Evolutionary conservation across 2,113 vertebrate species (phyloP).

Genomic region (Siniperca chuatsi): DNA sequence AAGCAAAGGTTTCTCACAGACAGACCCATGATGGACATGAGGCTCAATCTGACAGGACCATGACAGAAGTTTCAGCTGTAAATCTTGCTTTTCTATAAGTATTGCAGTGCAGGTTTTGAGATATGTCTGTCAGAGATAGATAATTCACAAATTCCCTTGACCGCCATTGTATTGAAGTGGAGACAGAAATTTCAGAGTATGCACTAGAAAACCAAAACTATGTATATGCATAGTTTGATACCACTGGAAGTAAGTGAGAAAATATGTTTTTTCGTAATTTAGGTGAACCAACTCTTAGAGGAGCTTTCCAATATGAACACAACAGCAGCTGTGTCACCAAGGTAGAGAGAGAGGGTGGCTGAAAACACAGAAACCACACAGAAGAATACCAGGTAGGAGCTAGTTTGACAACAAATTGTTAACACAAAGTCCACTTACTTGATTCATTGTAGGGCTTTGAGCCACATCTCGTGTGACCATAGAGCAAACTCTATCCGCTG

Average conservation of each 20-base stretch:
- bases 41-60: background rate
- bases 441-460: too few relatives aligned
- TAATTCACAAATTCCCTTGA: background rate
- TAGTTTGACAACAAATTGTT: background rate
- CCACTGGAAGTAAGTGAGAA: too few relatives aligned
- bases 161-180: background rate
- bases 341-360: too few relatives aligned
- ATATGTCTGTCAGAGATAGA: too few relatives aligned
- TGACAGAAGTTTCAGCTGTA: background rate
- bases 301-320: too few relatives aligned
- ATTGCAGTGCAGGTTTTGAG: background rate
- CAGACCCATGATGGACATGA: background rate
- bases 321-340: too few relatives aligned
- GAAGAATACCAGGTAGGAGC: background rate
- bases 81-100: too few relatives aligned
- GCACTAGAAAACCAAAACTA: background rate
- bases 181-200: background rate
- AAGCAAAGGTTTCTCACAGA: background rate
- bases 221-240: background rate
- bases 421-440: too few relatives aligned
- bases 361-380: too few relatives aligned
- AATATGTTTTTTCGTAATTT: background rate
- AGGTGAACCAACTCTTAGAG: too few relatives aligned
- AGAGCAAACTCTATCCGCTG: too few relatives aligned
- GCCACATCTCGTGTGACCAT: too few relatives aligned